These are phyloP conservation scores for Drosophila funebris DNA, from an alignment of 1,140 invertebrate species.

Conservation along the genomic window DNA sequence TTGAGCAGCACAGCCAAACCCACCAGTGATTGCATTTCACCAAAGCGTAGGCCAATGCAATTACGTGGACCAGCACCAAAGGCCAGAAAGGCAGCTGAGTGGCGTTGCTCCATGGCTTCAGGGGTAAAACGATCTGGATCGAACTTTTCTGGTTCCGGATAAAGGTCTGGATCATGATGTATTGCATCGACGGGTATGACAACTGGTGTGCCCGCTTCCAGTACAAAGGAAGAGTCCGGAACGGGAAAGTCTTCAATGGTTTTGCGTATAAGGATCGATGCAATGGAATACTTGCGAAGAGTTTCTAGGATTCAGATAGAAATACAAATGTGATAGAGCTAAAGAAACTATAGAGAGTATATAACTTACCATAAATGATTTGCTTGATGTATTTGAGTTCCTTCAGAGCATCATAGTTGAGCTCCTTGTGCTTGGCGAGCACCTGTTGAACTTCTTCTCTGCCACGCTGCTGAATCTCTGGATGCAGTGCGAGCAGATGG, in stretches of 20 bases:
- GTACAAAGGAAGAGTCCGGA: conserved; percentile 64
- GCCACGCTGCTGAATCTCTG: conserved; percentile 84
- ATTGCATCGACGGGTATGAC: conserved; percentile 85
- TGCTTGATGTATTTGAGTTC: conserved; percentile 86
- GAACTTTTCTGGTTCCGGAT: conserved; percentile 85
- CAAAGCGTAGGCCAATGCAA: conserved; percentile 85
- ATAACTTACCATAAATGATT: conserved; percentile 83
- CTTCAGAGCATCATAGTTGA: conserved; percentile 85
- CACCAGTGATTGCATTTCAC: conserved; percentile 58
- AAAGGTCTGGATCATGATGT: conserved; percentile 85
- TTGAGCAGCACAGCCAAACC: conserved; percentile 54
- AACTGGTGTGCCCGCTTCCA: conserved; percentile 84
- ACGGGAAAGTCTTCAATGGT: conserved; percentile 72
- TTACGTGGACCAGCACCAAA: conserved; percentile 89
- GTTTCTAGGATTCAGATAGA: conserved; percentile 76
- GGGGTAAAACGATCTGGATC: conserved; percentile 87
- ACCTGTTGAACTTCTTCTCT: conserved; percentile 84
- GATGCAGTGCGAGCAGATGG: conserved; percentile 84
- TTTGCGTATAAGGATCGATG: conserved; percentile 53
- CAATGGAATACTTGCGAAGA: conserved; percentile 84
- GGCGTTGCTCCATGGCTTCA: conserved; percentile 84
- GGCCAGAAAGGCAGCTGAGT: conserved; percentile 86
- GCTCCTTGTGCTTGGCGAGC: conserved; percentile 83
- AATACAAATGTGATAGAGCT: neutral
- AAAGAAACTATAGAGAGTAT: neutral